Evolutionary conservation across 1,140 invertebrate genomes (phyloP).

Genomic region (Brachionus angularis): DNA sequence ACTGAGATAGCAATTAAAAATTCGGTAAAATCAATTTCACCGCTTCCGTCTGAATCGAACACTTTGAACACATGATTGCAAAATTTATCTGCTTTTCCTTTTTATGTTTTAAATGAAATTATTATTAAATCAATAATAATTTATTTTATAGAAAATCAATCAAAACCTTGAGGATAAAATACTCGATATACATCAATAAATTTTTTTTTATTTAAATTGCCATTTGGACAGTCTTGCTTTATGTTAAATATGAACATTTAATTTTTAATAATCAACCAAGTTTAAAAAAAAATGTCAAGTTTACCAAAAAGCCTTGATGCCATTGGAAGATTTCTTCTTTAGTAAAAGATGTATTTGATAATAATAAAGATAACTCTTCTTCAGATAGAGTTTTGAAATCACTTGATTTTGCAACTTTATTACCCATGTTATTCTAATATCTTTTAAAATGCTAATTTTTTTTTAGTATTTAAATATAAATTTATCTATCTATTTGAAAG

Average conservation of each 20-base stretch:
- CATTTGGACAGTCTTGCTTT: slow-evolving; percentile 35
- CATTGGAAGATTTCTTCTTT: slow-evolving; percentile 58
- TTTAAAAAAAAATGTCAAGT: not conserved
- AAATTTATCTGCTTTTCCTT: slow-evolving; percentile 45
- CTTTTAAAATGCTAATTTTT: not conserved
- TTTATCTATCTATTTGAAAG: no score
- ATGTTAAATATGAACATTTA: not conserved
- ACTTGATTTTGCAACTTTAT: slow-evolving; percentile 17
- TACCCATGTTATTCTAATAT: slow-evolving; percentile 34
- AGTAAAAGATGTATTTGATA: slow-evolving; percentile 56
- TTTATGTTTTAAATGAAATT: not conserved
- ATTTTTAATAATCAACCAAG: not conserved
- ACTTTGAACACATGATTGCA: slow-evolving; percentile 39
- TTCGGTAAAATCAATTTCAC: slow-evolving; percentile 44
- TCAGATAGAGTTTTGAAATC: slow-evolving; percentile 43
- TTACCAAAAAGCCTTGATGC: slow-evolving; percentile 59
- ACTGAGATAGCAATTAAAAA: slow-evolving; percentile 35
- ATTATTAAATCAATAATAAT: not conserved
- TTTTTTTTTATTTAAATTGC: slow-evolving; percentile 43
- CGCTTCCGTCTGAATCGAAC: slow-evolving; percentile 31
- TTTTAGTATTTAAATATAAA: not conserved
- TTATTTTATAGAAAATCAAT: no score
- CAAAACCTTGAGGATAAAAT: slow-evolving; percentile 23
- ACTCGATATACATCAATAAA: slow-evolving; percentile 40
- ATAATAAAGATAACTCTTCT: slow-evolving; percentile 56